Percentiles rank a stretch among this genome's conserved stretches.
These are phyloP conservation scores for Australoheros scitulus DNA, from an alignment of 2,113 vertebrate genomes.

Conservation along the genomic window DNA sequence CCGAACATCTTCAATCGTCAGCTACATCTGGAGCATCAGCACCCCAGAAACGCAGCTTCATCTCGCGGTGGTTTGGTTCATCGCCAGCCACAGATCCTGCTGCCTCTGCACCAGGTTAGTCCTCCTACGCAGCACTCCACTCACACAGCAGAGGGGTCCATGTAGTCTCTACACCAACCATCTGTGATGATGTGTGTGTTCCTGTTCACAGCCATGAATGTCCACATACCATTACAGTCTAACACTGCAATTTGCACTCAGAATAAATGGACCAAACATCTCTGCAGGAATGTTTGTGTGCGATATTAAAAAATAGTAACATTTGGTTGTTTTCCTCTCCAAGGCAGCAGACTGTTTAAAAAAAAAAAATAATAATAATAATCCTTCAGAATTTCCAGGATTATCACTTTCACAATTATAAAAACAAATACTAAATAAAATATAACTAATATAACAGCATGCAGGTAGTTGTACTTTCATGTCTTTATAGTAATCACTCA, in stretches of 20 bases:
- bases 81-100: constrained; percentile 72
- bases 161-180: background rate
- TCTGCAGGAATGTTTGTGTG: too few species aligned
- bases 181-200: background rate
- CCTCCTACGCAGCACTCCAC: background rate
- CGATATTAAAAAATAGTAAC: too few species aligned
- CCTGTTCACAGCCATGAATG: too few species aligned
- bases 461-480: background rate
- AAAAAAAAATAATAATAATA: background rate
- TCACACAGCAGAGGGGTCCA: background rate
- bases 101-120: constrained; percentile 80
- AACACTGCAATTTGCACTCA: background rate
- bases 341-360: too few species aligned
- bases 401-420: background rate
- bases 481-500: background rate
- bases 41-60: constrained; percentile 86
- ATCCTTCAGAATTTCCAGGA: background rate
- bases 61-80: constrained; percentile 89
- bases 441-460: background rate
- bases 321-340: too few species aligned
- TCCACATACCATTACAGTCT: background rate
- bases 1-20: constrained; percentile 56
- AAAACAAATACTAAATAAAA: background rate
- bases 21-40: constrained; percentile 27
- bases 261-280: background rate